Evolutionary conservation across 37 sponge, comb jelly and placozoan genomes (phyloP).

Genomic region (Ephydatia muelleri): DNA sequence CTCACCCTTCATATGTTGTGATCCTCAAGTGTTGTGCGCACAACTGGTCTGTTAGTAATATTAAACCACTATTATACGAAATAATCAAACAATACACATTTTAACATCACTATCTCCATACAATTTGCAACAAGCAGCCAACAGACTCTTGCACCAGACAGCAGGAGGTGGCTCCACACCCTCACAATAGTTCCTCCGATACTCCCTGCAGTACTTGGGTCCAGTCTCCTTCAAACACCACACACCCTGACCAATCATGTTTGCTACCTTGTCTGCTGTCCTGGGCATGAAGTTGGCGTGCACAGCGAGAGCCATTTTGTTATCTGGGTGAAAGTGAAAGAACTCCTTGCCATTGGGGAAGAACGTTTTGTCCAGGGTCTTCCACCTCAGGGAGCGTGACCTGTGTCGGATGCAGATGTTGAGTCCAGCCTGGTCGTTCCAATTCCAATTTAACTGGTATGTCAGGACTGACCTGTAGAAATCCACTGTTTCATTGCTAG

Average conservation of each 20-base stretch:
- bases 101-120: no score
- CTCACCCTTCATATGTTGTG: no score
- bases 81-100: no score
- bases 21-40: no score
- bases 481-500: constrained; percentile 4
- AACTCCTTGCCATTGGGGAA: constrained; percentile 58
- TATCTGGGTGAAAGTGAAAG: constrained; percentile 12
- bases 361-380: constrained; percentile 1
- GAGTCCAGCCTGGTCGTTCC: constrained; percentile 64
- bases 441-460: constrained; percentile 38
- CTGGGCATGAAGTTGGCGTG: constrained; percentile 57
- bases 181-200: no score
- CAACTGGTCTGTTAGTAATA: no score
- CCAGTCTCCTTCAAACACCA: constrained; percentile 36
- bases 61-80: no score
- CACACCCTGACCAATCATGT: constrained; percentile 33
- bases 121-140: no score
- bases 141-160: no score
- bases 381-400: constrained; percentile 23
- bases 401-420: constrained; percentile 63
- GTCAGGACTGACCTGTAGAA: constrained; percentile 35
- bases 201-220: no score
- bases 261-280: constrained; percentile 11
- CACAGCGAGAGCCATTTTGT: constrained; percentile 30
- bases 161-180: no score